These are phyloP conservation scores for Thunnus albacares DNA, from an alignment of 2,797 vertebrate genomes.

Conservation along the genomic window DNA sequence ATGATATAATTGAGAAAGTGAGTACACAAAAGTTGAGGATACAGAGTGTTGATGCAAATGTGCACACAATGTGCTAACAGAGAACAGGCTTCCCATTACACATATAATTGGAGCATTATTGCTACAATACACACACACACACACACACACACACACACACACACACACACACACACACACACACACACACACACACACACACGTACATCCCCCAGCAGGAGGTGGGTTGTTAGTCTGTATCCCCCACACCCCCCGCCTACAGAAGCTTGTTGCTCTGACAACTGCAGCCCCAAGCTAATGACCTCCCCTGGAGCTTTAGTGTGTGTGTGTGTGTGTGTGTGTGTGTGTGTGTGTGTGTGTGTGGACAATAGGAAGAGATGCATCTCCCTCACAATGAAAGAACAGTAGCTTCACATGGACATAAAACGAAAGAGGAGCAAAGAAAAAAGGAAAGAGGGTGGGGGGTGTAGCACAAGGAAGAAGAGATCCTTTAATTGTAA, in stretches of 20 bases:
- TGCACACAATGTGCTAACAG: conserved; percentile 46
- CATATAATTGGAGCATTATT: conserved; percentile 77
- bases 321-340: conserved; percentile 59
- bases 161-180: conserved; percentile 9
- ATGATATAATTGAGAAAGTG: conserved; percentile 33
- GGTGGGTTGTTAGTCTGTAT: conserved; percentile 78
- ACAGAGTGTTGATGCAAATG: conserved; percentile 29
- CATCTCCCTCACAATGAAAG: conserved; percentile 91
- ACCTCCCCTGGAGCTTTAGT: conserved; percentile 83
- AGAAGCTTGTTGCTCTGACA: conserved; percentile 85
- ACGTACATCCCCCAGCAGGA: conserved; percentile 69
- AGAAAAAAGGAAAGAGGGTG: conserved; percentile 21
- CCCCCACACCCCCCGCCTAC: conserved; percentile 63
- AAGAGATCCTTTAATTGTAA: conserved; percentile 50
- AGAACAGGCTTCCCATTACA: conserved; percentile 70
- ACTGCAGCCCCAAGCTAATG: conserved; percentile 85
- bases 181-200: conserved; percentile 17
- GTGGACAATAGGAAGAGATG: conserved; percentile 73
- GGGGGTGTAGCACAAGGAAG: conserved; percentile 30
- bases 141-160: conserved; percentile 33
- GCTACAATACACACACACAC: conserved; percentile 46
- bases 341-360: conserved; percentile 51
- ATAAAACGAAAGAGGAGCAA: conserved; percentile 70
- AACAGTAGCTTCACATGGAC: conserved; percentile 74
- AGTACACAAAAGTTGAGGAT: conserved; percentile 49